Conservation (phyloP, 2,113 vertebrate species). For the Ornithorhynchus anatinus region DNA sequence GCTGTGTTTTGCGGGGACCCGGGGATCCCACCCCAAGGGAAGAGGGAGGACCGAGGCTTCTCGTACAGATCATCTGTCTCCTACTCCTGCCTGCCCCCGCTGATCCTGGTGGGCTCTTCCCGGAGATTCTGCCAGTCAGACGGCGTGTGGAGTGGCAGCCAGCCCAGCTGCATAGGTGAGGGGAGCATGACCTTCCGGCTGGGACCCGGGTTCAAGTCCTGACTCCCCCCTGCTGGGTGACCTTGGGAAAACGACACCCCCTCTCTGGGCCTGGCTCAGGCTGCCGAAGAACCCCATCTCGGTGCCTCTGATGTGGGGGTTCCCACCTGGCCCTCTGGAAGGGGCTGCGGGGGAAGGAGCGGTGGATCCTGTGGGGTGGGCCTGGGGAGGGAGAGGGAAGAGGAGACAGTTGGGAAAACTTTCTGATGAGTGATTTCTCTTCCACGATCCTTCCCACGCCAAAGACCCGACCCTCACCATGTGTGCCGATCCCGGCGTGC, state of each 20-base stretch:
- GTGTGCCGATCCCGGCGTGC: constrained; percentile 86
- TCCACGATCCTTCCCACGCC: constrained; percentile 2
- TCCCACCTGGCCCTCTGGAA: background rate
- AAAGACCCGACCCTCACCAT: constrained; percentile 93
- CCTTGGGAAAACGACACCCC: background rate
- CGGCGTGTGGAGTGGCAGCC: constrained; percentile 93
- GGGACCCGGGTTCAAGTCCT: background rate
- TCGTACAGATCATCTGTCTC: constrained; percentile 93
- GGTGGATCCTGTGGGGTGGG: accelerated
- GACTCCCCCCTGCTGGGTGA: background rate
- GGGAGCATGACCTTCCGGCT: background rate
- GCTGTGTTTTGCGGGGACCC: constrained; percentile 98
- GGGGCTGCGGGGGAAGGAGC: accelerated
- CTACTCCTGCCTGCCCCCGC: constrained; percentile 86
- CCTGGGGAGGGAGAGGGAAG: accelerated
- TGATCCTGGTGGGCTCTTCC: constrained; percentile 90
- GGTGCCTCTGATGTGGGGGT: background rate
- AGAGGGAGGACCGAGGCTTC: constrained; percentile 91
- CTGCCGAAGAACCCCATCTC: background rate
- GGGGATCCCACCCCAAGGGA: constrained; percentile 84
- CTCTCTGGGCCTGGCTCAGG: background rate
- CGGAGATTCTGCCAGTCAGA: constrained; percentile 94
- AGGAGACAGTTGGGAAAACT: no score
- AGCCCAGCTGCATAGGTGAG: constrained; percentile 96
- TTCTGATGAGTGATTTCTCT: no score